Conservation (phyloP, 2,888 invertebrate species). For the Trypoxylon attenuatum region DNA sequence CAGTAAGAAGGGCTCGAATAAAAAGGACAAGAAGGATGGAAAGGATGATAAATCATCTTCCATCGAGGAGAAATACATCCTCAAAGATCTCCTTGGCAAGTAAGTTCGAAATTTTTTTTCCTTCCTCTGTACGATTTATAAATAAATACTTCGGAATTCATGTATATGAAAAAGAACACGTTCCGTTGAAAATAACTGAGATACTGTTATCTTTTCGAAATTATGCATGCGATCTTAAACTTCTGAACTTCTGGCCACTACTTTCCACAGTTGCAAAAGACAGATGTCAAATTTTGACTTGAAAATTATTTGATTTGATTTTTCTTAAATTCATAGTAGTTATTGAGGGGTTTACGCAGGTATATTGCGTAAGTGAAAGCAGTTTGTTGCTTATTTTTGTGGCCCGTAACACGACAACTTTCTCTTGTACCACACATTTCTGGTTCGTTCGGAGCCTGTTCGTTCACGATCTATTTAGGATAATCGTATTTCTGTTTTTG, state of each 20-base stretch:
- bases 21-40: slow-evolving; percentile 88
- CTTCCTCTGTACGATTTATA: neutral
- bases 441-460: too few species aligned
- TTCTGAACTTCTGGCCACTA: too few species aligned
- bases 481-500: too few species aligned
- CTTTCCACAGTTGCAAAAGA: too few species aligned
- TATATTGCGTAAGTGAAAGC: neutral
- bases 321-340: neutral
- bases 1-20: slow-evolving; percentile 91
- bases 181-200: too few species aligned
- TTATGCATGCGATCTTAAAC: too few species aligned
- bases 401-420: neutral
- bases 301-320: neutral
- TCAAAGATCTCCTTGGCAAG: slow-evolving; percentile 94
- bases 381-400: neutral
- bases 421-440: neutral
- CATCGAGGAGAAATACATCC: slow-evolving; percentile 92
- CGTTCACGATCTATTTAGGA: too few species aligned
- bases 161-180: neutral
- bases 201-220: too few species aligned
- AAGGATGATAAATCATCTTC: slow-evolving; percentile 88
- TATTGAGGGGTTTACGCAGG: neutral
- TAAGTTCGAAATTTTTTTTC: slow-evolving; percentile 74
- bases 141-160: neutral
- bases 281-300: too few species aligned